These are phyloP conservation scores for Hemicordylus capensis DNA, from an alignment of 2,113 vertebrate genomes.

Conservation along the genomic window DNA sequence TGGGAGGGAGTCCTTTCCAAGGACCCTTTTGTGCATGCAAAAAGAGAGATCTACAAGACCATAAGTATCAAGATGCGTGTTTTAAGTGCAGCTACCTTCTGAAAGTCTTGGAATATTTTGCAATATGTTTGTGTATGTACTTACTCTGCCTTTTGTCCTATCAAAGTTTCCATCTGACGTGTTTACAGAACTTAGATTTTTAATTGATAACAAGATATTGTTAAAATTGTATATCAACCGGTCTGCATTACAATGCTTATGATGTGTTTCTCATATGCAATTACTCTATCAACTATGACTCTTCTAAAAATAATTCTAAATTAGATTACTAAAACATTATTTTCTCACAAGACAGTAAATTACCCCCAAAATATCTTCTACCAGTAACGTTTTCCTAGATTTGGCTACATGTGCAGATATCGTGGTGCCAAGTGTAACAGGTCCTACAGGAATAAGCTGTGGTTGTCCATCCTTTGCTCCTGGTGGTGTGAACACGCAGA, in stretches of 20 bases:
- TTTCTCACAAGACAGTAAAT: conserved; percentile 43
- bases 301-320: neutral
- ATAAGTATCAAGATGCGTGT: too few species aligned
- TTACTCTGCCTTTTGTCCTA: too few species aligned
- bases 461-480: conserved; percentile 90
- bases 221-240: too few species aligned
- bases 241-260: neutral
- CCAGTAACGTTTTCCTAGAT: conserved; percentile 90
- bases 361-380: conserved; percentile 96
- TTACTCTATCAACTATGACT: neutral
- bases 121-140: too few species aligned
- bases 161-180: neutral
- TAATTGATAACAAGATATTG: neutral
- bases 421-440: conserved; percentile 91
- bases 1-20: too few species aligned
- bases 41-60: too few species aligned
- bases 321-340: neutral
- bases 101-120: too few species aligned
- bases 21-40: too few species aligned
- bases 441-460: conserved; percentile 88
- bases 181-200: neutral
- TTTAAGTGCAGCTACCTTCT: too few species aligned
- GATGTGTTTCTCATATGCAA: neutral
- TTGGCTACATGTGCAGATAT: conserved; percentile 97
- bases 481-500: conserved; percentile 93